Conservation (phyloP, 1,140 invertebrate species). For the Araneus ventricosus region DNA sequence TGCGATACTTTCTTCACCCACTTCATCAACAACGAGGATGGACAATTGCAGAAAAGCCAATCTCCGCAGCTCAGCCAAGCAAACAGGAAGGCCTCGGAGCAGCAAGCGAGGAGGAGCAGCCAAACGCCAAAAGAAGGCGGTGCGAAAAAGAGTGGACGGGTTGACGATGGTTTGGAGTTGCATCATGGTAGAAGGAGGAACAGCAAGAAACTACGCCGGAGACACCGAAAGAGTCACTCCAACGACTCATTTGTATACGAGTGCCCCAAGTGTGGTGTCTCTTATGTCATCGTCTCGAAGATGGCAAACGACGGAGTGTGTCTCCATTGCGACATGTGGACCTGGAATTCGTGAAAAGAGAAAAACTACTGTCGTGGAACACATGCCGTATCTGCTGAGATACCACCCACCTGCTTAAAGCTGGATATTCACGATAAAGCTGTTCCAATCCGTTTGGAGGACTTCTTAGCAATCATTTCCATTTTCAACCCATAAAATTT, state of each 20-base stretch:
- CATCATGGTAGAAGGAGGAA: background rate
- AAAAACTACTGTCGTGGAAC: slow-evolving; percentile 58
- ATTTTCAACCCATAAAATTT: no score
- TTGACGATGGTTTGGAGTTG: no score
- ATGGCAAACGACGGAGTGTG: background rate
- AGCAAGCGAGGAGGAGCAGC: no score
- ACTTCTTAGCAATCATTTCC: no score
- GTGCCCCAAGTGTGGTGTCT: slow-evolving; percentile 42
- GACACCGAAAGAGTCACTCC: slow-evolving; percentile 21
- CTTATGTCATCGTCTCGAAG: slow-evolving; percentile 5
- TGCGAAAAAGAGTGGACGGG: background rate
- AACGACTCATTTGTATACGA: background rate
- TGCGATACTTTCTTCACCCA: slow-evolving; percentile 47
- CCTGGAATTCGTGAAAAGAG: slow-evolving; percentile 47
- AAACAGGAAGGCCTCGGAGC: background rate
- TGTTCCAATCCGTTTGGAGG: no score
- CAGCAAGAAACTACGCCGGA: background rate
- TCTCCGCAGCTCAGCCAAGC: background rate
- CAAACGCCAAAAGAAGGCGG: background rate
- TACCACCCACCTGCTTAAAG: no score
- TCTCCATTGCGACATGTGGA: slow-evolving; percentile 62
- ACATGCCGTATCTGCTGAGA: slow-evolving; percentile 55
- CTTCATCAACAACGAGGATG: background rate
- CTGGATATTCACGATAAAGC: no score
- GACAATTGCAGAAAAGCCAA: background rate